Conservation (phyloP, 2,113 vertebrate genomes). For the Mus musculus region GRCm39 chr5:43492001-43492500, state of each 20-base stretch:
- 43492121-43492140: conserved; percentile 12
- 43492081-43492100: neutral
- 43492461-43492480: neutral
- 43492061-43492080: conserved; percentile 26
- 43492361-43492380: neutral
- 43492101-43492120: neutral
- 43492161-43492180: neutral
- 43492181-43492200: neutral
- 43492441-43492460: neutral
- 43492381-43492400: neutral
- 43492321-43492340: neutral
- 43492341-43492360: neutral
- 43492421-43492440: neutral
- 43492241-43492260: neutral
- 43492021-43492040: neutral
- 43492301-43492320: neutral
- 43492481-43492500: neutral
- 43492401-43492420: neutral
- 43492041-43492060: neutral
- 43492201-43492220: neutral
- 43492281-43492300: neutral
- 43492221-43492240: neutral
- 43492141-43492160: neutral
- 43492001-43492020: neutral
- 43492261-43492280: neutral